Evolutionary conservation across 2,113 vertebrate genomes (phyloP).

Genomic region (Poecile atricapillus): DNA sequence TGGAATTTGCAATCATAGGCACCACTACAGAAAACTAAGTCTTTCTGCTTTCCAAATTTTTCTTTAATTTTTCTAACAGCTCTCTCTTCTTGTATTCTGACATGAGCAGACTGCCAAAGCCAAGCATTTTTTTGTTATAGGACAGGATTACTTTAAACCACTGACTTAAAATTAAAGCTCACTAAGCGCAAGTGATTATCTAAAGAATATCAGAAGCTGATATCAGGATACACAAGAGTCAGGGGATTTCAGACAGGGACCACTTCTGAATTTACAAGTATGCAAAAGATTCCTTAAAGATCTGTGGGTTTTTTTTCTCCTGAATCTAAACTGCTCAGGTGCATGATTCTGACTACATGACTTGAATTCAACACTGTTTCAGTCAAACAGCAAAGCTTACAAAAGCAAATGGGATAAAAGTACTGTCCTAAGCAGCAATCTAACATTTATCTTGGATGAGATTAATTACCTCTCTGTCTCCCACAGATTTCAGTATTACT

Average conservation of each 20-base stretch:
- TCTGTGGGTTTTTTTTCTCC: rapidly evolving
- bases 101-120: not conserved
- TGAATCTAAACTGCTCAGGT: not conserved
- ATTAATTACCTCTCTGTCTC: constrained; percentile 2
- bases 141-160: not conserved
- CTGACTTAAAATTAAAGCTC: not conserved
- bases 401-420: not conserved
- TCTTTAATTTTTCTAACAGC: not conserved
- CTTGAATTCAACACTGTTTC: not conserved
- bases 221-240: not conserved
- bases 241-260: not conserved
- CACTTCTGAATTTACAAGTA: not conserved
- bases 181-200: not conserved
- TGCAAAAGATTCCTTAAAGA: not conserved
- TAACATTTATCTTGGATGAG: not conserved
- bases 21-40: not conserved
- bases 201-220: not conserved
- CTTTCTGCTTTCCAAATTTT: not conserved
- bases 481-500: not conserved
- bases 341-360: not conserved
- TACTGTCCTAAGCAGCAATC: not conserved
- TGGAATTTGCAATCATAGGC: not conserved
- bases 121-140: not conserved
- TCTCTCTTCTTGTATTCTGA: not conserved
- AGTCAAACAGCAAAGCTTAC: not conserved